These are phyloP conservation scores for Malacoraja senta DNA, from an alignment of 2,797 vertebrate genomes.

Conservation along the genomic window DNA sequence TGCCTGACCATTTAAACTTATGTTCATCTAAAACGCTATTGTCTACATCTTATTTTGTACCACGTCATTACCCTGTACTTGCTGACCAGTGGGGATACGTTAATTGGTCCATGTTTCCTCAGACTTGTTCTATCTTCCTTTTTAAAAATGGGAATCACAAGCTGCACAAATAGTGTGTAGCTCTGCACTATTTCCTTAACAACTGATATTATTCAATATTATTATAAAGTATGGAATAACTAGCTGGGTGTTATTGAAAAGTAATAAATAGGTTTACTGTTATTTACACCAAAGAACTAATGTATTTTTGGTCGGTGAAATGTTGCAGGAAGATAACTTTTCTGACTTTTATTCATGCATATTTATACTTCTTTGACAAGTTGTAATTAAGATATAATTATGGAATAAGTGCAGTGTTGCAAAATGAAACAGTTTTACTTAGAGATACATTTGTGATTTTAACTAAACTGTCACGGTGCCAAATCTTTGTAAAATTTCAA, in stretches of 20 bases:
- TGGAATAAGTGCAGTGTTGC: conserved; percentile 9
- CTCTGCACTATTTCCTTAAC: neutral
- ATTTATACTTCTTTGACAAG: conserved; percentile 6
- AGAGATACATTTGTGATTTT: conserved; percentile 24
- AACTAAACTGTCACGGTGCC: neutral
- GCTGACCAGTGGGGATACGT: neutral
- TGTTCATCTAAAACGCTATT: too few species aligned
- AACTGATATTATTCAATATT: neutral
- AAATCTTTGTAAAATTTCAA: neutral
- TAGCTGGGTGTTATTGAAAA: neutral
- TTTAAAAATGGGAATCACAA: neutral
- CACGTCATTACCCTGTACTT: neutral
- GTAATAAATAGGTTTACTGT: conserved; percentile 14
- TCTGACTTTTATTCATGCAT: neutral
- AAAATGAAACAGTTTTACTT: conserved; percentile 20
- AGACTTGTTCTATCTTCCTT: neutral
- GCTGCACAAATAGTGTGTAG: too few species aligned
- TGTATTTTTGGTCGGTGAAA: neutral
- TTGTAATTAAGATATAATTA: conserved; percentile 10
- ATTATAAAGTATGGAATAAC: neutral
- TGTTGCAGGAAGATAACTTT: neutral
- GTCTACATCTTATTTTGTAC: too few species aligned
- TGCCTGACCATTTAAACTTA: too few species aligned
- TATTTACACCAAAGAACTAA: neutral
- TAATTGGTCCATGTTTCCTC: neutral